Percentiles rank a stretch among this genome's conserved stretches.
phyloP scores from a whole-genome alignment of 2,888 invertebrate genomes.

The Toxonevra muliebris region DNA sequence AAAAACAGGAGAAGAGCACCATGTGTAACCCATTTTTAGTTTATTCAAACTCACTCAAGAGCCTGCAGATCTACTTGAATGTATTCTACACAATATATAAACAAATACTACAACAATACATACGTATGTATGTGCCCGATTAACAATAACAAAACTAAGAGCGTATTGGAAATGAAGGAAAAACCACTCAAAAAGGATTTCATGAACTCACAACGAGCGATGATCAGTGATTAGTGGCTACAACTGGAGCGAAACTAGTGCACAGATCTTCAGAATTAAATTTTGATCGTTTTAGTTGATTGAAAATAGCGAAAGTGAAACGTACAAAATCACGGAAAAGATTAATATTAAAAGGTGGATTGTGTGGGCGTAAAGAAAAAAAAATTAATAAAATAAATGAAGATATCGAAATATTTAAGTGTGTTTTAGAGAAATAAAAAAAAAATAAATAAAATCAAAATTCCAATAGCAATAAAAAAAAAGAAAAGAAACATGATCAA shows the following conservation, averaged over 20 bases:
- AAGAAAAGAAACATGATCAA: conserved; percentile 54
- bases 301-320: conserved; percentile 50
- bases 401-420: not conserved
- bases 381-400: not conserved
- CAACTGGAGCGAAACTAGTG: conserved; percentile 44
- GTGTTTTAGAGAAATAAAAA: not conserved
- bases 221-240: conserved; percentile 26
- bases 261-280: conserved; percentile 33
- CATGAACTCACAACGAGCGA: conserved; percentile 24
- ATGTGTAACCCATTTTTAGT: too few relatives aligned
- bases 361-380: conserved; percentile 16
- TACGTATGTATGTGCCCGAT: too few relatives aligned
- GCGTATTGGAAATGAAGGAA: not conserved
- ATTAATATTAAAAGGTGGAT: not conserved
- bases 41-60: conserved; percentile 1
- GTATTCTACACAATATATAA: too few relatives aligned
- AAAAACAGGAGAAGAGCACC: too few relatives aligned
- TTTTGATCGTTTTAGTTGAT: conserved; percentile 46
- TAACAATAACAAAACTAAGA: too few relatives aligned
- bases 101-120: too few relatives aligned
- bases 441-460: conserved; percentile 19
- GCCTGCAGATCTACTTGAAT: not conserved
- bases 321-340: conserved; percentile 41
- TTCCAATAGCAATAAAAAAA: conserved; percentile 5
- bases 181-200: conserved; percentile 45